These are phyloP conservation scores for Echinometra lucunter DNA, from an alignment of 53 echinoderm and acorn worm species.

Conservation along the genomic window DNA sequence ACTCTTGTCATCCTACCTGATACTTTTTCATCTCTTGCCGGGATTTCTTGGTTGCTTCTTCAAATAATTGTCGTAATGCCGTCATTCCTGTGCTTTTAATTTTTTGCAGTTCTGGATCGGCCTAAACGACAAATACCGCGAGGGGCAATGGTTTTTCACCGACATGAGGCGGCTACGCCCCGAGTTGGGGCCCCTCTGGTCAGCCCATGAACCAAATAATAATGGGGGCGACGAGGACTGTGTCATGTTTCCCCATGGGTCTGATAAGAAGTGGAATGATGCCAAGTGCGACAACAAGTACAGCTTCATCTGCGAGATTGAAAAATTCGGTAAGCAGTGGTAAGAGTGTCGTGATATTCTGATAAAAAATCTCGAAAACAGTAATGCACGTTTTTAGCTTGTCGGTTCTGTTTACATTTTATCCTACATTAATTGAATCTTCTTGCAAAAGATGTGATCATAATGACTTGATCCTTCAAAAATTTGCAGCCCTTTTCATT, in stretches of 20 bases:
- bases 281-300: slow-evolving; percentile 14
- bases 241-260: slow-evolving; percentile 48
- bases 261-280: slow-evolving; percentile 56
- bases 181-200: slow-evolving; percentile 23
- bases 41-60: too few species aligned
- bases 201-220: slow-evolving; percentile 31
- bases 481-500: too few species aligned
- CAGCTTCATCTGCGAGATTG: slow-evolving; percentile 65
- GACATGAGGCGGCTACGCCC: slow-evolving; percentile 65
- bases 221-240: slow-evolving; percentile 40
- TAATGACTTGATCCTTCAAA: too few species aligned
- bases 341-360: too few species aligned
- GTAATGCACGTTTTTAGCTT: too few species aligned
- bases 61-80: too few species aligned
- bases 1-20: too few species aligned
- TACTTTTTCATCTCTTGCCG: too few species aligned
- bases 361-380: too few species aligned
- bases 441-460: too few species aligned
- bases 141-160: slow-evolving; percentile 57
- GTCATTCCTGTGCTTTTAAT: neutral
- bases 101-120: slow-evolving; percentile 52
- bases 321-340: neutral
- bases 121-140: slow-evolving; percentile 58
- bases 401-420: too few species aligned
- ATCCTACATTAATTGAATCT: too few species aligned